Base-by-base conservation (phyloP, 2,888 invertebrate genomes). In the Monopis laevigella region DNA sequence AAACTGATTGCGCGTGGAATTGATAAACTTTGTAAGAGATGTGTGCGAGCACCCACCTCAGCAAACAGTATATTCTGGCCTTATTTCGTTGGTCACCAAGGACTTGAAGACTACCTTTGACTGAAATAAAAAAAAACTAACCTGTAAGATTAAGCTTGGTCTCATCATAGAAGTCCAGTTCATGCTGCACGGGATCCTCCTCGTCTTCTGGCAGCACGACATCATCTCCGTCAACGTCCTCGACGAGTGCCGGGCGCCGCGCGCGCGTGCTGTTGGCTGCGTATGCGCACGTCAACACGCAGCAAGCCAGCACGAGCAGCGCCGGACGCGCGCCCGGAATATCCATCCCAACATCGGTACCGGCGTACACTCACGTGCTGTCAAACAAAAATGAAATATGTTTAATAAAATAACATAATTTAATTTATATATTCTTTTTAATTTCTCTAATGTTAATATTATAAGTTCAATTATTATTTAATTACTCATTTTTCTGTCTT, bases 311-410 rank as follows among this genome's bases (percentile, higher is more conserved):
- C 69, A 74, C 72, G 70, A 28, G 39, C 42, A 75, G 60, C 62
- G 66, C 62, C 49, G 64, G 29, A 28, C 28, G 16, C 40, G 40
- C 40, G 39, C 27, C 48, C 62, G 63, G 67, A 60, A 62, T 70
- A 67, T 67, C 74, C 78, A 80, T 80, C 64, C 63, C 78, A 70
- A 71, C 78, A 78, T 78, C 74, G 39, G 39, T 16, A 26, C 26
- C 32, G 32, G 2, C 32, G 32, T n/a, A n/a, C n/a, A n/a, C n/a
- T n/a, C n/a, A n/a, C n/a, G n/a, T n/a, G n/a, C n/a, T n/a, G n/a
- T n/a, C n/a, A n/a, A n/a, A n/a, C n/a, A 10, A 24, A 7, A 24
- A 24, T 24, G 5, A 24, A 7, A 7, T 24, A 24, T 24, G 10
- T 24, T 24, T 24, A 24, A 7, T 24, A 10, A 24, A 24, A 24